Percentiles rank a stretch among this genome's conserved stretches.
Evolutionary conservation across 2,113 vertebrate genomes (phyloP).

Genomic region (Tiliqua scincoides): DNA sequence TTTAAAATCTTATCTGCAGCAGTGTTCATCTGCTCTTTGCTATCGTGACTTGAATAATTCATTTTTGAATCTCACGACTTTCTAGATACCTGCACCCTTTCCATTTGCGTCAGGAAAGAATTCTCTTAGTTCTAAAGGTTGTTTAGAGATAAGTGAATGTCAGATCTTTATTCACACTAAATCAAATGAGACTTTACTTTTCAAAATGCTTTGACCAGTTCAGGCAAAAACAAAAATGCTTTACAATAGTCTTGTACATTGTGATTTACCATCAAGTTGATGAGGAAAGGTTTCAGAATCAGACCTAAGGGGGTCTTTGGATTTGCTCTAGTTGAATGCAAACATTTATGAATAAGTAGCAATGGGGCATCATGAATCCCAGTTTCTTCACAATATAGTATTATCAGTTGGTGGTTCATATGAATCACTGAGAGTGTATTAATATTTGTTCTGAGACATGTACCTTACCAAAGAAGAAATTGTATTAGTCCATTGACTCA

Average conservation of each 20-base stretch:
- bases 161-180: constrained; percentile 37
- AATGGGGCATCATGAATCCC: not conserved
- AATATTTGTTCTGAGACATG: not conserved
- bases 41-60: constrained; percentile 34
- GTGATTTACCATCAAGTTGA: not conserved
- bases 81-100: constrained; percentile 16
- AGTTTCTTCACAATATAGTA: not conserved
- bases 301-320: not conserved
- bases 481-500: not conserved
- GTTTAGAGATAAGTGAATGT: constrained; percentile 49
- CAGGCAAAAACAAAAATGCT: not conserved
- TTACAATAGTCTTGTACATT: not conserved
- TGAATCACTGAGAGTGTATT: not conserved
- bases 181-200: constrained; percentile 47
- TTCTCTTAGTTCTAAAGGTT: constrained; percentile 34
- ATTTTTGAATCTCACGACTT: constrained; percentile 32
- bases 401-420: not conserved
- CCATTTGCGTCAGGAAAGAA: constrained; percentile 28
- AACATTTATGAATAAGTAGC: not conserved
- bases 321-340: not conserved
- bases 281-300: not conserved
- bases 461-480: not conserved
- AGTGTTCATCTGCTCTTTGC: constrained; percentile 30
- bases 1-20: constrained; percentile 24
- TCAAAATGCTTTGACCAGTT: not conserved